phyloP scores from a whole-genome alignment of 1,140 invertebrate species.

The Drosophila sechellia region DNA sequence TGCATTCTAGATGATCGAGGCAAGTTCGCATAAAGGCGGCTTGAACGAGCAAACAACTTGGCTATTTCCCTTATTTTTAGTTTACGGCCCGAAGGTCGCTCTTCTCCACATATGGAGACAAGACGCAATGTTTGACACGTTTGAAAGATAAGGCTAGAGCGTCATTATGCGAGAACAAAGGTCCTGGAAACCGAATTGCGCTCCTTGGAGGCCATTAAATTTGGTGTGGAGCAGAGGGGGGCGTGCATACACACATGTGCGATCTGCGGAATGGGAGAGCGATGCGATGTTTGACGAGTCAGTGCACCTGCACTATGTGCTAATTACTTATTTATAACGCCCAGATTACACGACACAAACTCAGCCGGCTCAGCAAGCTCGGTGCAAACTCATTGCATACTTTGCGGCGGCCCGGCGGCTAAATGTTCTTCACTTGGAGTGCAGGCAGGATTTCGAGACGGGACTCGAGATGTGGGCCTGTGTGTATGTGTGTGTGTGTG shows the following conservation, averaged over 20 bases:
- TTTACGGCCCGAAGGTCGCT: slow-evolving; percentile 29
- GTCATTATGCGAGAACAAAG: slow-evolving; percentile 55
- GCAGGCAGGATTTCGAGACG: slow-evolving; percentile 22
- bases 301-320: slow-evolving; percentile 52
- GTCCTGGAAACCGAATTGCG: slow-evolving; percentile 37
- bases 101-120: background rate
- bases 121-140: slow-evolving; percentile 18
- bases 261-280: slow-evolving; percentile 1
- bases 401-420: slow-evolving; percentile 28
- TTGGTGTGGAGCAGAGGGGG: background rate
- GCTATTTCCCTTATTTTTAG: slow-evolving; percentile 1
- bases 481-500: background rate
- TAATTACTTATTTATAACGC: slow-evolving; percentile 66
- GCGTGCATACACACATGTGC: no score
- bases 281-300: slow-evolving; percentile 21
- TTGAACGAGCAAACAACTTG: slow-evolving; percentile 19
- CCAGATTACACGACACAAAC: slow-evolving; percentile 42
- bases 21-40: slow-evolving; percentile 10
- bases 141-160: slow-evolving; percentile 11
- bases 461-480: slow-evolving; percentile 1
- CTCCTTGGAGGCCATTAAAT: slow-evolving; percentile 54
- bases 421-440: slow-evolving; percentile 11
- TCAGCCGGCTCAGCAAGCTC: slow-evolving; percentile 7
- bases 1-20: slow-evolving; percentile 29
- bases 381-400: slow-evolving; percentile 30